Conservation (phyloP, 37 sponge, comb jelly and placozoan species). For the Beroe ovata region DNA sequence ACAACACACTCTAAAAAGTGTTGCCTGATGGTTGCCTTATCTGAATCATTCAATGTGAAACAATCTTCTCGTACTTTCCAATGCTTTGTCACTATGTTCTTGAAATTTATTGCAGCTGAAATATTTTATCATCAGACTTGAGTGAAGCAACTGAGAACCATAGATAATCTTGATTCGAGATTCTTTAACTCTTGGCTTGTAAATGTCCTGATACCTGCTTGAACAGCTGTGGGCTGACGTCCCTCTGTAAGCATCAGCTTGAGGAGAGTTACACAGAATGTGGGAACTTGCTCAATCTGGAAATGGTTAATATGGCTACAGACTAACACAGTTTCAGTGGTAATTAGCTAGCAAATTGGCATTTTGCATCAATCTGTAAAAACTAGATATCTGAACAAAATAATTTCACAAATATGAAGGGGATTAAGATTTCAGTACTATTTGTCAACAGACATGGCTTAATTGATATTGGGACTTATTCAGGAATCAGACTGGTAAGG, state of each 20-base stretch:
- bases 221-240: slow-evolving; percentile 14
- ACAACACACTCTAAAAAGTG: slow-evolving; percentile 55
- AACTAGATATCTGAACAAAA: not conserved
- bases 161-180: no score
- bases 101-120: slow-evolving; percentile 85
- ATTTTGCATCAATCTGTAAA: not conserved
- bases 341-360: not conserved
- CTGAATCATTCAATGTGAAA: not conserved
- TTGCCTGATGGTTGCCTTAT: not conserved
- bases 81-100: slow-evolving; percentile 80
- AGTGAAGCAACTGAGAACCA: no score
- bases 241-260: slow-evolving; percentile 44
- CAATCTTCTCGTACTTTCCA: slow-evolving; percentile 74
- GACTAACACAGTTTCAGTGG: not conserved
- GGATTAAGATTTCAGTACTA: no score
- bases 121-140: not conserved
- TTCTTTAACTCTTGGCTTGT: no score
- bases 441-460: no score
- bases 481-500: no score
- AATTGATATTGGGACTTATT: no score
- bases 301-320: not conserved
- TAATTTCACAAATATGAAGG: no score
- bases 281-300: slow-evolving; percentile 41
- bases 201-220: no score
- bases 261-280: slow-evolving; percentile 31